These are phyloP conservation scores for Pristiophorus japonicus DNA, from an alignment of 2,113 vertebrate genomes.

Conservation along the genomic window DNA sequence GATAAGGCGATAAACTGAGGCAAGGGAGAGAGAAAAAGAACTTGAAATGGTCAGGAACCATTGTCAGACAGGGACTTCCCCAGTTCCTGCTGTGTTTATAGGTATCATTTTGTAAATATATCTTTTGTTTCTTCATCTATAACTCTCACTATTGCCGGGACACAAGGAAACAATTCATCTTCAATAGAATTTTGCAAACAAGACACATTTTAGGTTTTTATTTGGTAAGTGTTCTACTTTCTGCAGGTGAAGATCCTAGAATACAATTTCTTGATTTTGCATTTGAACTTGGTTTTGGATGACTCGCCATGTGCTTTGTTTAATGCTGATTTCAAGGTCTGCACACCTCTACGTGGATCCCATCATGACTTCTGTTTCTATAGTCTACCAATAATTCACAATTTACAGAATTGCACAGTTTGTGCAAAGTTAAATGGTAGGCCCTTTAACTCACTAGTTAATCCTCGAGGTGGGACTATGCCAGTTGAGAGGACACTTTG, in stretches of 20 bases:
- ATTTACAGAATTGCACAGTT: too few species aligned
- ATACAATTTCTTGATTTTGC: background rate
- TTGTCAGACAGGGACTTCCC: background rate
- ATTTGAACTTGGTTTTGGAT: background rate
- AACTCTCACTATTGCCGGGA: background rate
- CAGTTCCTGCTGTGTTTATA: background rate
- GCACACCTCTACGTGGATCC: background rate
- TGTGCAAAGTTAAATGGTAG: too few species aligned
- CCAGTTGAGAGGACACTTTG: too few species aligned
- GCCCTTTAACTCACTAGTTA: too few species aligned
- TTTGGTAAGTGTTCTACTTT: background rate
- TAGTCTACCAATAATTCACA: too few species aligned
- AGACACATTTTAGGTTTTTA: too few species aligned
- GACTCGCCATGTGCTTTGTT: background rate
- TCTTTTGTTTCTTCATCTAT: background rate
- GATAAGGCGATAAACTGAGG: background rate
- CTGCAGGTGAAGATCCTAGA: too few species aligned
- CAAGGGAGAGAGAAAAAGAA: background rate
- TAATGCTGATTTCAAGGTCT: background rate
- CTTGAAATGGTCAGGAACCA: background rate
- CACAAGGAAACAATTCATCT: background rate
- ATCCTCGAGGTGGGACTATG: too few species aligned
- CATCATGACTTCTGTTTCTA: too few species aligned
- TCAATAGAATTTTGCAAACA: background rate
- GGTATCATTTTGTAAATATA: background rate